Evolutionary conservation across 2,888 invertebrate genomes (phyloP), one percentile per base, ranked within the genome.

Genomic region (Hirudinaria manillensis): DNA sequence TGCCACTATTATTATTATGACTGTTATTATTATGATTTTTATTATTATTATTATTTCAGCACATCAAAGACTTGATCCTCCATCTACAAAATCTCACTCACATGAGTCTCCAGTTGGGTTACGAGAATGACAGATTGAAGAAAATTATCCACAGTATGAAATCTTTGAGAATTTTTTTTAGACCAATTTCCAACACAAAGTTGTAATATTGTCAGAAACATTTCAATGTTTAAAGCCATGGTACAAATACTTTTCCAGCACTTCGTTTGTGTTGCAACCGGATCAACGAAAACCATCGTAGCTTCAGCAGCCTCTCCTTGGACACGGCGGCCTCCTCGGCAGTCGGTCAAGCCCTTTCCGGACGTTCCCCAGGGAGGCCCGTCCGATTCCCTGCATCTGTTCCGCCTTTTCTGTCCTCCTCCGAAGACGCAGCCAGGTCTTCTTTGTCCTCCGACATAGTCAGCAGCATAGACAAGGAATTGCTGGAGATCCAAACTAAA

Each of bases 401-500:
- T 2, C 24, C 24, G 24, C 61, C 56, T 0, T 73, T 73, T 24
- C n/a, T 10, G n/a, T 27, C 32, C 19, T 38, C 61, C 4, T 34
- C 70, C 21, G n/a, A 70, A 16, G 53, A 29, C n/a, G 32, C 34
- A 27, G 45, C 70, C 6, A 13, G 27, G 3, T 56, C 72, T 1
- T 61, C 56, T 21, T 72, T 55, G 2, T 24, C 24, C 4, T 61
- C 61, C 24, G n/a, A 19, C 19, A 71, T 75, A 65, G 72, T 77
- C 24, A 72, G 77, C 74, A 78, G 77, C 70, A 75, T 79, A 24
- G 83, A 84, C 78, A 78, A 79, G 0, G 82, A 84, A 76, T 81
- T 84, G 24, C 78, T 81, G 77, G 81, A 80, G 45, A 81, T 84
- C 53, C 83, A 84, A 76, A 80, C 82, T 53, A 78, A 81, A 66